A percentile compares a stretch with the other conserved stretches of the same genome.
Evolutionary conservation across 2,797 vertebrate species (phyloP).

Genomic region (Sorex maritimensis): DNA sequence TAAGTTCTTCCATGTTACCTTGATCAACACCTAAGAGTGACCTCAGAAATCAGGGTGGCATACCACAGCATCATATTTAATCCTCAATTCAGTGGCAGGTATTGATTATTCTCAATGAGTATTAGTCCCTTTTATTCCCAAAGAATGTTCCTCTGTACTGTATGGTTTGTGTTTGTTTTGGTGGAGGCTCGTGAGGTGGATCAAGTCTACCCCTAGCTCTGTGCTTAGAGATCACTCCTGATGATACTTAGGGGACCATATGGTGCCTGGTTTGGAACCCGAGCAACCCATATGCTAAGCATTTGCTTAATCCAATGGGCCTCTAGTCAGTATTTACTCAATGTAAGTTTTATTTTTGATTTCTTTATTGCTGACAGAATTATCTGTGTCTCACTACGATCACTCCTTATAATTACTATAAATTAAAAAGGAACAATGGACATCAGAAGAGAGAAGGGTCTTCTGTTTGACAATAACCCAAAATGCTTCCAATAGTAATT

Average conservation of each 20-base stretch:
- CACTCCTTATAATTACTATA: not conserved
- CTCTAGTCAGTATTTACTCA: not conserved
- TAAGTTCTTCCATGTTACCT: not conserved
- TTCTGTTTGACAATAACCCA: not conserved
- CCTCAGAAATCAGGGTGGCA: not conserved
- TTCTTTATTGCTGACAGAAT: not conserved
- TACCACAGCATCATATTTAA: not conserved
- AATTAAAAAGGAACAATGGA: not conserved
- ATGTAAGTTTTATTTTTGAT: not conserved
- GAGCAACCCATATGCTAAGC: too few species aligned
- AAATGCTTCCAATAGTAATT: not conserved
- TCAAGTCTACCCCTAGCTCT: too few species aligned
- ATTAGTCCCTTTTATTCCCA: not conserved
- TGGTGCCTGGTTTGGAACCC: too few species aligned
- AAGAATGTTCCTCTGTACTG: too few species aligned
- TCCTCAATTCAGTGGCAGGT: not conserved
- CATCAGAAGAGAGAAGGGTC: not conserved
- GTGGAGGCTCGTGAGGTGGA: too few species aligned
- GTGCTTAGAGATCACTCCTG: too few species aligned
- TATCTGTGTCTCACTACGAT: not conserved
- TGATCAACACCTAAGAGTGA: not conserved
- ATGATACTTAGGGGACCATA: not conserved
- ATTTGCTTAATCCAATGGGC: too few species aligned
- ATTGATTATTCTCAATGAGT: not conserved
- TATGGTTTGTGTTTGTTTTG: too few species aligned